These are phyloP conservation scores for Tridacna gigas DNA, from an alignment of 2,888 invertebrate genomes.

Conservation along the genomic window DNA sequence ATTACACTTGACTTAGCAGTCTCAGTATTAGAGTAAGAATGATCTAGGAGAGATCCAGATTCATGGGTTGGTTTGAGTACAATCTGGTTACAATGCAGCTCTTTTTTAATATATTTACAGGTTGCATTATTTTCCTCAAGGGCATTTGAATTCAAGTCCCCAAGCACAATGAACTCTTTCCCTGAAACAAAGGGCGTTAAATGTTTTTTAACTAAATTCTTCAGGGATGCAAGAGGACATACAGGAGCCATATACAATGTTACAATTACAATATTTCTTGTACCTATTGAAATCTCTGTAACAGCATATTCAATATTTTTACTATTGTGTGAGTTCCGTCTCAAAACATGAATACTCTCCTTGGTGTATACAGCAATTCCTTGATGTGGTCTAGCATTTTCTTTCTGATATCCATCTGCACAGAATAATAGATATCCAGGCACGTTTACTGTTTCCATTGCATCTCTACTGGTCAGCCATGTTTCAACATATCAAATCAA, in stretches of 20 bases:
- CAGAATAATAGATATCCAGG: not conserved
- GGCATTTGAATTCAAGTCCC: not conserved
- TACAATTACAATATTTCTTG: not conserved
- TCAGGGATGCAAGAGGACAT: not conserved
- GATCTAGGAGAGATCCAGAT: not conserved
- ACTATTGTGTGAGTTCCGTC: not conserved
- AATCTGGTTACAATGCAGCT: not conserved
- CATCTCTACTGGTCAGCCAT: not conserved
- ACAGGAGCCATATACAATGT: not conserved
- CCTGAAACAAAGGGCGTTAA: not conserved
- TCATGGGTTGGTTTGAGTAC: not conserved
- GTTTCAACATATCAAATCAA: not conserved
- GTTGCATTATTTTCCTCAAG: not conserved
- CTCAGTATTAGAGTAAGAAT: not conserved
- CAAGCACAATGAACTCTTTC: not conserved
- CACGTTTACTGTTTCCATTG: not conserved
- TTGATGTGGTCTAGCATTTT: not conserved
- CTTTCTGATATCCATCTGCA: not conserved
- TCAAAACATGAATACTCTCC: not conserved
- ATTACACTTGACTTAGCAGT: not conserved
- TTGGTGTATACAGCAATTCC: conserved; percentile 1
- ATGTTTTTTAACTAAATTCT: not conserved
- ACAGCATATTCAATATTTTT: not conserved
- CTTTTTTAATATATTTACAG: not conserved
- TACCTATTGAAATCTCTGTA: not conserved